A percentile compares a stretch with the other conserved stretches of the same genome.
Evolutionary conservation across 2,888 invertebrate species (phyloP).

Genomic region (Atethmia centrago): DNA sequence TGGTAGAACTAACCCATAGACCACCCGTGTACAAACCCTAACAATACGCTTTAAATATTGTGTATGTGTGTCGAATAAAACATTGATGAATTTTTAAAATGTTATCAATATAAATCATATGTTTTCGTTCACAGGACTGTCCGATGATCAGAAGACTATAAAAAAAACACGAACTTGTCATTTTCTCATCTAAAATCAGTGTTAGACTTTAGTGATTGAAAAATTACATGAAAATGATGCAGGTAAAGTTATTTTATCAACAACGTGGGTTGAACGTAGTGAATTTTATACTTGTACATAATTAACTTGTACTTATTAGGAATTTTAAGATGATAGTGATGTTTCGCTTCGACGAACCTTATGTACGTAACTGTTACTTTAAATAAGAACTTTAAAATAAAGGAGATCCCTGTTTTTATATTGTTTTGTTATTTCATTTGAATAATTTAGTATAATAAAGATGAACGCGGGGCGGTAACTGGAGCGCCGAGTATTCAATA

Average conservation of each 20-base stretch:
- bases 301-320: constrained; percentile 81
- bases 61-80: neutral
- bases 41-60: too few species aligned
- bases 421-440: constrained; percentile 52
- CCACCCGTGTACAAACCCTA: too few species aligned
- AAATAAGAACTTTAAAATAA: constrained; percentile 83
- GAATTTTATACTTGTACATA: constrained; percentile 89
- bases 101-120: constrained; percentile 5
- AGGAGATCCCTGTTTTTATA: constrained; percentile 82
- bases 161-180: constrained; percentile 69
- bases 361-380: constrained; percentile 87
- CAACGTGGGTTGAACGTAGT: constrained; percentile 81
- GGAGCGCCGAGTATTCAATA: constrained; percentile 32
- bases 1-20: too few species aligned
- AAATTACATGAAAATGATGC: constrained; percentile 78
- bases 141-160: constrained; percentile 81
- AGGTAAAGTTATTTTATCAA: constrained; percentile 80
- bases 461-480: constrained; percentile 9
- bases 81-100: neutral
- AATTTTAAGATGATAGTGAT: constrained; percentile 83
- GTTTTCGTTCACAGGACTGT: constrained; percentile 78
- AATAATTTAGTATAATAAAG: constrained; percentile 22
- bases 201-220: constrained; percentile 83
- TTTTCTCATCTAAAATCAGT: constrained; percentile 83
- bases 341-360: constrained; percentile 85